phyloP scores from a whole-genome alignment of 2,797 vertebrate species.

The Tympanoctomys barrerae region DNA sequence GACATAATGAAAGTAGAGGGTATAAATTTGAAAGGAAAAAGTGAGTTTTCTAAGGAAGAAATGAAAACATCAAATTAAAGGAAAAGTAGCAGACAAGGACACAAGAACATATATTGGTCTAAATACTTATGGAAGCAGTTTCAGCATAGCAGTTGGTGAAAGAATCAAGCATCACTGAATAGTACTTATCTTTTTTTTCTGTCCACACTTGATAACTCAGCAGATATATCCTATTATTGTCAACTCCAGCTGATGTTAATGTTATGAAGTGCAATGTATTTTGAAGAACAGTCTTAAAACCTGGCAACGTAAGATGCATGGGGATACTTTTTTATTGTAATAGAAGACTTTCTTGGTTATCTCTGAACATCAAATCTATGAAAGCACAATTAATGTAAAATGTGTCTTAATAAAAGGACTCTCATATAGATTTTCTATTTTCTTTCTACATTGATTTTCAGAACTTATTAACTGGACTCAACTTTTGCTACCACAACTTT shows the following conservation, averaged over 20 bases:
- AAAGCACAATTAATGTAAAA: conserved; percentile 53
- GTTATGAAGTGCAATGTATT: background rate
- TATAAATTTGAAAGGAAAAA: background rate
- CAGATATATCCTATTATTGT: conserved; percentile 9
- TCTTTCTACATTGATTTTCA: conserved; percentile 47
- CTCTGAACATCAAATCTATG: conserved; percentile 39
- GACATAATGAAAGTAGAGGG: background rate
- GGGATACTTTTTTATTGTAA: conserved; percentile 55
- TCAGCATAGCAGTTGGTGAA: background rate
- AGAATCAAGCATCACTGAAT: background rate
- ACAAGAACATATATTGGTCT: background rate
- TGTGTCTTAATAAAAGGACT: conserved; percentile 4
- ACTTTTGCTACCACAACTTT: conserved; percentile 4
- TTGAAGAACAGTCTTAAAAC: conserved; percentile 45
- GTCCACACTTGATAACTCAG: background rate
- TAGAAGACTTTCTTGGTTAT: conserved; percentile 52
- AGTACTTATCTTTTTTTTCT: conserved; percentile 2
- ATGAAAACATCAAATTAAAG: background rate
- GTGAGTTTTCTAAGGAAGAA: background rate
- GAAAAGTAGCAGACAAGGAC: background rate
- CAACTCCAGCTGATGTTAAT: background rate
- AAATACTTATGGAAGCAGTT: conserved; percentile 4
- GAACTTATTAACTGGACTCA: background rate
- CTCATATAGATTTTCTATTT: conserved; percentile 63
- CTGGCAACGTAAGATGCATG: background rate